Percentiles rank a stretch among this genome's conserved stretches.
Conservation (phyloP, 2,797 vertebrate species). For the Macroramphosus scolopax region DNA sequence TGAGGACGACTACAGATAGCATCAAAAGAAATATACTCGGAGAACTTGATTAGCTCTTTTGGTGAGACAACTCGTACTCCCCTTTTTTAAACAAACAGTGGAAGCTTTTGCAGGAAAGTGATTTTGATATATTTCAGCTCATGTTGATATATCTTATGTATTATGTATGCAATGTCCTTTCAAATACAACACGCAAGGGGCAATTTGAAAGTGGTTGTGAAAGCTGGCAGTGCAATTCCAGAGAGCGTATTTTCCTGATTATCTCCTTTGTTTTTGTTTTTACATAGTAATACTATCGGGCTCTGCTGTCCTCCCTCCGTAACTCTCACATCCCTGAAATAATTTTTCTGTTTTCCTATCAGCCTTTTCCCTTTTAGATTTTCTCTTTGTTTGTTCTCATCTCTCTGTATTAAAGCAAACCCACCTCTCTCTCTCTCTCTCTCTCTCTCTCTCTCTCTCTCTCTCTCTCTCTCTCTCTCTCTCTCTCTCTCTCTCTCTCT, state of each 20-base stretch:
- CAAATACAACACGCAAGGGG: not conserved
- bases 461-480: not conserved
- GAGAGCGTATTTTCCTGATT: conserved; percentile 3
- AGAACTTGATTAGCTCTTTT: too few relatives aligned
- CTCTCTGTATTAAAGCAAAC: conserved; percentile 5
- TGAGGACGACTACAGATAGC: too few relatives aligned
- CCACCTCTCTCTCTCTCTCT: not conserved
- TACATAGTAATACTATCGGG: not conserved
- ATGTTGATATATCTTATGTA: not conserved
- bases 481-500: conserved; percentile 5
- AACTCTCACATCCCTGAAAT: conserved; percentile 18
- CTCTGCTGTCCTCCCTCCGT: conserved; percentile 10
- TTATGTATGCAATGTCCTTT: conserved; percentile 1
- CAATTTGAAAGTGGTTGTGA: conserved; percentile 2
- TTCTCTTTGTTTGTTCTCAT: conserved; percentile 6
- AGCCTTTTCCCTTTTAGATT: conserved; percentile 8
- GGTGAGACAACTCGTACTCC: too few relatives aligned
- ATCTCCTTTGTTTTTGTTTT: not conserved
- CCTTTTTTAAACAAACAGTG: too few relatives aligned
- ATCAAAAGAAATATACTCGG: too few relatives aligned
- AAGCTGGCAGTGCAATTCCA: not conserved
- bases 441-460: conserved; percentile 3
- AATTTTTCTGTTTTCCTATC: conserved; percentile 17
- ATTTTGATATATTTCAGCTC: too few relatives aligned
- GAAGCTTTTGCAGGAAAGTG: too few relatives aligned